These are phyloP conservation scores for Leptinotarsa lineolata DNA, from an alignment of 1,140 invertebrate genomes.

Conservation along the genomic window DNA sequence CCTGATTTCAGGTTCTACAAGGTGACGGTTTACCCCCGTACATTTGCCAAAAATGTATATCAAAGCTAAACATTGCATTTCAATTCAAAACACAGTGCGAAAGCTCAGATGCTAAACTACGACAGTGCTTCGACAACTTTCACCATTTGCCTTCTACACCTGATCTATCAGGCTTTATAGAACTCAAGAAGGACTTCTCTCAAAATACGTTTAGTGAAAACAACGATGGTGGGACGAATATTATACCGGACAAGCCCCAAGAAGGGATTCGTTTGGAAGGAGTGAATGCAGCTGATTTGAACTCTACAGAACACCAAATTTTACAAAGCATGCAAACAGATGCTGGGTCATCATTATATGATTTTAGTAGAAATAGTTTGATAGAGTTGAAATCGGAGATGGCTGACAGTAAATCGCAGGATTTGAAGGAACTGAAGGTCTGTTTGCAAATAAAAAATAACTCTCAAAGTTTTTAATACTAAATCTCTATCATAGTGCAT, in stretches of 20 bases:
- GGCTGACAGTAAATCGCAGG: background rate
- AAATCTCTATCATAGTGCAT: too few relatives aligned
- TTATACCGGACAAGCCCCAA: background rate
- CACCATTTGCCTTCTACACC: slow-evolving; percentile 39
- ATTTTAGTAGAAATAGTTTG: slow-evolving; percentile 9
- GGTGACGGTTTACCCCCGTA: slow-evolving; percentile 67
- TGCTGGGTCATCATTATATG: slow-evolving; percentile 6
- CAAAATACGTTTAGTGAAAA: slow-evolving; percentile 14
- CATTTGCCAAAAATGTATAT: slow-evolving; percentile 69
- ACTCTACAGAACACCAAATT: slow-evolving; percentile 1
- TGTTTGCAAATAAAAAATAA: background rate
- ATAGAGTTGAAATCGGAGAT: slow-evolving; percentile 8
- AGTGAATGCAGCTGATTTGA: background rate
- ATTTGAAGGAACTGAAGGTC: slow-evolving; percentile 9
- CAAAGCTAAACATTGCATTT: slow-evolving; percentile 67
- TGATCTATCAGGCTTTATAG: slow-evolving; percentile 37
- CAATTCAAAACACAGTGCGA: slow-evolving; percentile 71
- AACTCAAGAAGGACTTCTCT: slow-evolving; percentile 24
- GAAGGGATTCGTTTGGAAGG: background rate
- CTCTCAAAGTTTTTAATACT: background rate
- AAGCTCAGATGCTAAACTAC: slow-evolving; percentile 64
- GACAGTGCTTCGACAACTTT: slow-evolving; percentile 63
- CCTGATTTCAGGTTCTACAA: slow-evolving; percentile 60
- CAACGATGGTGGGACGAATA: slow-evolving; percentile 17
- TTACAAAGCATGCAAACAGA: slow-evolving; percentile 9